Evolutionary conservation across 2,888 invertebrate species (phyloP).

Genomic region (Leptinotarsa peninsularis): DNA sequence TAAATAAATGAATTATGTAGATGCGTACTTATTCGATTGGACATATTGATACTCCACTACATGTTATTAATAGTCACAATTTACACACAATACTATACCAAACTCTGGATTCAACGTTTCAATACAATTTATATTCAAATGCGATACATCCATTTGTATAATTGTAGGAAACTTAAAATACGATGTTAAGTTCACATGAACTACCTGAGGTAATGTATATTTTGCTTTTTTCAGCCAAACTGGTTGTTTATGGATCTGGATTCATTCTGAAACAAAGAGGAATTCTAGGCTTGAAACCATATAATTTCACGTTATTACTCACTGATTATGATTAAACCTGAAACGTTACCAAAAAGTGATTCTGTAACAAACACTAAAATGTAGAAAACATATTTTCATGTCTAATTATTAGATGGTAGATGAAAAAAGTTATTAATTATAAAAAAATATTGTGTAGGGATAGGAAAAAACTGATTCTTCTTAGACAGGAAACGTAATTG

Average conservation of each 20-base stretch:
- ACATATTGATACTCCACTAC: slow-evolving; percentile 67
- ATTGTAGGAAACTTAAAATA: slow-evolving; percentile 51
- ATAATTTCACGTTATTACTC: too few relatives aligned
- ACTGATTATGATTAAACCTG: too few relatives aligned
- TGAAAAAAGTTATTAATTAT: too few relatives aligned
- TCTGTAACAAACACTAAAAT: too few relatives aligned
- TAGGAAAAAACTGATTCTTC: too few relatives aligned
- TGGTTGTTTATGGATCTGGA: background rate
- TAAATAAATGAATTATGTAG: slow-evolving; percentile 68
- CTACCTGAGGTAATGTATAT: slow-evolving; percentile 30
- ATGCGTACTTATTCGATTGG: slow-evolving; percentile 67
- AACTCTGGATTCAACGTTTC: slow-evolving; percentile 60
- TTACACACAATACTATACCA: slow-evolving; percentile 66
- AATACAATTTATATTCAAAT: slow-evolving; percentile 66
- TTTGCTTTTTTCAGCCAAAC: slow-evolving; percentile 3
- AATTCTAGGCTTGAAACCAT: too few relatives aligned
- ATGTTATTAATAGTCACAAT: slow-evolving; percentile 67
- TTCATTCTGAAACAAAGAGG: background rate
- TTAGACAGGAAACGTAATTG: too few relatives aligned
- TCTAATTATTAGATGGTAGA: too few relatives aligned
- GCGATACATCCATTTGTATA: slow-evolving; percentile 61
- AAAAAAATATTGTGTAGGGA: too few relatives aligned
- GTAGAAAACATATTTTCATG: too few relatives aligned
- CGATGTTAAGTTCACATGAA: slow-evolving; percentile 40
- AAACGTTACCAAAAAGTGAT: too few relatives aligned